Conservation (phyloP, 2,797 vertebrate genomes). For the Syndactyla subalaris region DNA sequence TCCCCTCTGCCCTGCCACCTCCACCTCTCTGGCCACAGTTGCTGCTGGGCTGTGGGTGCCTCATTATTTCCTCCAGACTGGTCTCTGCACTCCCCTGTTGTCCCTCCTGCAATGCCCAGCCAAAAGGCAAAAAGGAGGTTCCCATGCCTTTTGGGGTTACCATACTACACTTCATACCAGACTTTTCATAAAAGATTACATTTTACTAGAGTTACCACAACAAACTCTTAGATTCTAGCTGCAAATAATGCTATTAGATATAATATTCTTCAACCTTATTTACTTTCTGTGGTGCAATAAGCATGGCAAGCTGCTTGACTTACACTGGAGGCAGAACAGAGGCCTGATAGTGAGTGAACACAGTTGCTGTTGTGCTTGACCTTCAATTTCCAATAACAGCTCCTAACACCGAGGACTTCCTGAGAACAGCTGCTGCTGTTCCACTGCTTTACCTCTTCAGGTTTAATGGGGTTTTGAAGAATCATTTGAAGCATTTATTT, state of each 20-base stretch:
- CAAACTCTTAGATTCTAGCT: neutral
- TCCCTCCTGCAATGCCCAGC: neutral
- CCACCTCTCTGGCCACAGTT: neutral
- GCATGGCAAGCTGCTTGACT: neutral
- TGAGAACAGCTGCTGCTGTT: constrained; percentile 9
- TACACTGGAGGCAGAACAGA: rapidly evolving
- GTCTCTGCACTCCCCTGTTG: neutral
- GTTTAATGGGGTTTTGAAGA: neutral
- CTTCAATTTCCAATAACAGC: constrained; percentile 16
- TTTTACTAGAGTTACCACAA: neutral
- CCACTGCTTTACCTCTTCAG: neutral
- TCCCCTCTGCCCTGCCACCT: neutral
- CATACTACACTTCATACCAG: rapidly evolving
- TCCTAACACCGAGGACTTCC: neutral
- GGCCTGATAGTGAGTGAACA: neutral
- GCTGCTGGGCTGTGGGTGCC: neutral
- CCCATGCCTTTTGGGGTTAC: neutral
- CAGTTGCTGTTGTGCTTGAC: neutral
- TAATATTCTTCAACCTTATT: neutral
- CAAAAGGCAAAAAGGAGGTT: neutral
- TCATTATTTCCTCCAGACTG: neutral
- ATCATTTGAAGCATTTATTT: neutral
- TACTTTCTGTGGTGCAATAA: neutral
- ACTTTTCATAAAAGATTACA: neutral
- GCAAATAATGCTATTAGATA: neutral